Evolutionary conservation across 2,113 vertebrate genomes (phyloP).

Genomic region (Pteronura brasiliensis): DNA sequence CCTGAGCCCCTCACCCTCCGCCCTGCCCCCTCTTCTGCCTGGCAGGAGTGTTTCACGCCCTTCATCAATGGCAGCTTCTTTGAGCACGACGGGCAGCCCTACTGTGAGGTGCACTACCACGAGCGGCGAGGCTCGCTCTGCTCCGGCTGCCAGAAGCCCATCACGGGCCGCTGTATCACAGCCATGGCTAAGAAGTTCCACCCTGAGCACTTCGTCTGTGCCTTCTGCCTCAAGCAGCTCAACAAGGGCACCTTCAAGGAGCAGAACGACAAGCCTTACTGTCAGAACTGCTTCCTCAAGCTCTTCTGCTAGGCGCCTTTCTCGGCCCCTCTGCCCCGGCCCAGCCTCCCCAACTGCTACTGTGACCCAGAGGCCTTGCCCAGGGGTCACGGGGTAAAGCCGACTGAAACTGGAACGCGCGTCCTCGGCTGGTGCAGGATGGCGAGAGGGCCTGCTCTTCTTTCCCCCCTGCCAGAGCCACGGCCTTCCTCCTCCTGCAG

Average conservation of each 20-base stretch:
- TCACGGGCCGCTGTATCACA: slow-evolving; percentile 98
- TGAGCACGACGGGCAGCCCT: slow-evolving; percentile 97
- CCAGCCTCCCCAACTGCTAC: slow-evolving; percentile 54
- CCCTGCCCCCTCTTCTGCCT: not conserved
- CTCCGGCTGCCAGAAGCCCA: slow-evolving; percentile 99
- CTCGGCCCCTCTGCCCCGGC: not conserved
- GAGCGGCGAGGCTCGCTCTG: slow-evolving; percentile 96
- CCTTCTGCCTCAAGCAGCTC: slow-evolving; percentile 99
- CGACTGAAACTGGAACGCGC: slow-evolving; percentile 62
- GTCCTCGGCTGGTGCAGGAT: not conserved
- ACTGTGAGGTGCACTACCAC: slow-evolving; percentile 99
- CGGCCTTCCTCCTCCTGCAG: not conserved
- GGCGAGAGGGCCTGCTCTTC: not conserved
- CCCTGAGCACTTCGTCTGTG: slow-evolving; percentile 98
- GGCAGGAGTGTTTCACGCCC: slow-evolving; percentile 97
- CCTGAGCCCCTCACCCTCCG: not conserved
- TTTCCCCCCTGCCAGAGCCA: not conserved
- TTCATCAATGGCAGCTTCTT: slow-evolving; percentile 98
- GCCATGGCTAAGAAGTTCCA: slow-evolving; percentile 99
- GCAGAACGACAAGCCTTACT: slow-evolving; percentile 99
- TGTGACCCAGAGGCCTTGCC: slow-evolving; percentile 71
- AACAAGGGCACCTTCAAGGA: slow-evolving; percentile 99
- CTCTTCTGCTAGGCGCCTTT: slow-evolving; percentile 92
- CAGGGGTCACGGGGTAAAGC: slow-evolving; percentile 26
- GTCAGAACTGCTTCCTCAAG: slow-evolving; percentile 98